A percentile compares a stretch with the other conserved stretches of the same genome.
Evolutionary conservation across 2,113 vertebrate species (phyloP).

Genomic region (Charina bottae): DNA sequence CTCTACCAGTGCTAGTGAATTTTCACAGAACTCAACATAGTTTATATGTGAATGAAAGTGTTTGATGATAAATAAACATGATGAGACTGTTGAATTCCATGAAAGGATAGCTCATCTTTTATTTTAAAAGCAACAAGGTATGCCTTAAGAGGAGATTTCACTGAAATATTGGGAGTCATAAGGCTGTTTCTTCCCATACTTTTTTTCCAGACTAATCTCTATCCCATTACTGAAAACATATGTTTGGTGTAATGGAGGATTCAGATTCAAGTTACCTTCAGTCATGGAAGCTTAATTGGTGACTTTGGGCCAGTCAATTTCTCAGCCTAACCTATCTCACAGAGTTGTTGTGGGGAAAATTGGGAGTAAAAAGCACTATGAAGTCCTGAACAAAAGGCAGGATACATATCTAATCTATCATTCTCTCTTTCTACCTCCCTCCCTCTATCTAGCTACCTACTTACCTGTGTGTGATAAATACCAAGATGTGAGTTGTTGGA

Average conservation of each 20-base stretch:
- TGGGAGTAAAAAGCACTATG: not conserved
- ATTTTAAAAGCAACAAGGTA: not conserved
- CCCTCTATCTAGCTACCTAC: not conserved
- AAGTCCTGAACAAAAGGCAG: not conserved
- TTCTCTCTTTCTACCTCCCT: not conserved
- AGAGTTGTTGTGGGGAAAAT: not conserved
- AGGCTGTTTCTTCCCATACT: not conserved
- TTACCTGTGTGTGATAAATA: not conserved
- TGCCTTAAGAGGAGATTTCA: not conserved
- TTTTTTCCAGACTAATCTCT: not conserved
- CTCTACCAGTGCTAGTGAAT: not conserved
- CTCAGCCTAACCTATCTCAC: not conserved
- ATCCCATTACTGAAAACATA: not conserved
- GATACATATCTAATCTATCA: not conserved
- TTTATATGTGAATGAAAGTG: not conserved
- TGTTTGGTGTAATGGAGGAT: not conserved
- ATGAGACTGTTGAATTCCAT: not conserved
- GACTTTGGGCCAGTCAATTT: not conserved
- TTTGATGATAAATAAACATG: not conserved
- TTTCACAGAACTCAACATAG: not conserved
- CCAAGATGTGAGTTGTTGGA: not conserved
- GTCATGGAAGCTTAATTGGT: not conserved
- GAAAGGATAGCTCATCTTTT: not conserved
- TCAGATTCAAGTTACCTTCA: not conserved
- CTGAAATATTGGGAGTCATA: not conserved